Base-by-base conservation (phyloP, 2,888 invertebrate genomes). In the Maniola hyperantus region DNA sequence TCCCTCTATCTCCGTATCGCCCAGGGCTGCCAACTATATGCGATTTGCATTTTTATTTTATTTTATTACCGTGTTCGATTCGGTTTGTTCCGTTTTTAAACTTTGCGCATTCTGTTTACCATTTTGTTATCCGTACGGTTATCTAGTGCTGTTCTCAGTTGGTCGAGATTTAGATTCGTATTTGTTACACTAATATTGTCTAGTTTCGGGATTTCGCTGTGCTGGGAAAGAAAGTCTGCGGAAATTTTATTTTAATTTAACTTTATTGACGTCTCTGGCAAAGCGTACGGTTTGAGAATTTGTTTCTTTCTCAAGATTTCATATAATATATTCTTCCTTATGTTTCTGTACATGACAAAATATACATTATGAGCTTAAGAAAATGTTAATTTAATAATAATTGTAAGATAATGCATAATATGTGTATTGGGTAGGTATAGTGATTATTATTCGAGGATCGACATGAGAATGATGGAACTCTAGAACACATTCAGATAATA, bases 11-110 rank as follows among this genome's bases (percentile, higher is more conserved):
- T 86, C 72, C 68, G 74, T 78, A 81, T 80, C 81, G 78, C 66
- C 70, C 77, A 91, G 91, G 91, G 91, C 74, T 92, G 88, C 82
- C 91, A 83, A 79, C 73, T 72, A 61, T 72, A 66, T 72, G 67
- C 72, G 72, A 87, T 89, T 89, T 84, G 82, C 88, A 88, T 87
- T 87, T 87, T 86, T 88, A 85, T 87, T 82, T 84, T 83, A 82
- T 83, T 81, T 80, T 82, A 83, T 81, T 79, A 79, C 78, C 76
- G 69, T 65, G 71, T 71, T 72, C 69, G 70, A 72, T 78, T 74
- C 72, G 72, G 70, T 75, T 73, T 74, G 73, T 75, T 73, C 72
- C 70, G 73, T 72, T 77, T 75, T 74, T 70, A 74, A 74, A 76
- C 68, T 73, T 76, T 72, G 64, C 74, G 68, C 73, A 71, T 73